phyloP scores from a whole-genome alignment of 2,113 vertebrate genomes.

The Actenoides hombroni region DNA sequence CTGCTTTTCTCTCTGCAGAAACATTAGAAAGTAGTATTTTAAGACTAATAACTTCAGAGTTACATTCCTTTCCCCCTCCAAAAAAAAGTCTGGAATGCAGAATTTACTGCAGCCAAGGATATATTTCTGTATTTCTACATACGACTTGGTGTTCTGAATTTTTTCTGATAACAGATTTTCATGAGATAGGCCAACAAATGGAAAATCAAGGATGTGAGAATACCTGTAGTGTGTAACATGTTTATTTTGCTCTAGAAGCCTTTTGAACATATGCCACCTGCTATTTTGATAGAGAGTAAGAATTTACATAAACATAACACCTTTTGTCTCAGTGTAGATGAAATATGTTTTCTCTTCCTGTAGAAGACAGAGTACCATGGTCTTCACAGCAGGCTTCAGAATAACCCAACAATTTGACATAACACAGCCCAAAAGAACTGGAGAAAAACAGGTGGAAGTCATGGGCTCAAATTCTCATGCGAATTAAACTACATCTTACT shows the following conservation, averaged over 20 bases:
- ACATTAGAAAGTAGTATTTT: neutral
- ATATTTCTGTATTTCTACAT: neutral
- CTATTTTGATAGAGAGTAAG: neutral
- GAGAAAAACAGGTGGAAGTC: neutral
- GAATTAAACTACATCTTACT: neutral
- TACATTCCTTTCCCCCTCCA: accelerated
- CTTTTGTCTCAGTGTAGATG: neutral
- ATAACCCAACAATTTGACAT: neutral
- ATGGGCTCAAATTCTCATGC: neutral
- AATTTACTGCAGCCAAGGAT: neutral
- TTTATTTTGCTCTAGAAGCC: neutral
- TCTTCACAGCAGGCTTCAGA: neutral
- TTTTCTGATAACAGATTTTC: neutral
- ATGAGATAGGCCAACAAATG: neutral
- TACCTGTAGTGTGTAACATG: accelerated
- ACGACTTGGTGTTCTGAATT: neutral
- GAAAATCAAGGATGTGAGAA: neutral
- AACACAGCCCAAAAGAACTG: neutral
- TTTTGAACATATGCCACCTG: neutral
- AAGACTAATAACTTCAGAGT: neutral
- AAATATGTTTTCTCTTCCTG: neutral
- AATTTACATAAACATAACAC: neutral
- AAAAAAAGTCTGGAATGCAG: neutral
- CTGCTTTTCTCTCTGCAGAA: neutral
- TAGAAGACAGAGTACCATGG: neutral